phyloP scores from a whole-genome alignment of 2,797 vertebrate species.

The Petrocephalus schoutedeni region DNA sequence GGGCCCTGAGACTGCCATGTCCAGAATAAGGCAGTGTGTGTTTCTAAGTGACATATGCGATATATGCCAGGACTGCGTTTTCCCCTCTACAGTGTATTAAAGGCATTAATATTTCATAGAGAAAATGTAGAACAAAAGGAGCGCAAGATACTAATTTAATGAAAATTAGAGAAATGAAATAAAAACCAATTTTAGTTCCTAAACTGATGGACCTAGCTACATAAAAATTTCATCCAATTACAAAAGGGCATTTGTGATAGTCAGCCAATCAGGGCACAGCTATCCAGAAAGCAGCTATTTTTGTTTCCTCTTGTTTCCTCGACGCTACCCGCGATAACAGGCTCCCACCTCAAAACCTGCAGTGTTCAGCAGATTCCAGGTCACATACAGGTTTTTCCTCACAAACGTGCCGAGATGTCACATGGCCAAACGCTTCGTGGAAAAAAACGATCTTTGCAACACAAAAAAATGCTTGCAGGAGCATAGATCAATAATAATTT shows the following conservation, averaged over 20 bases:
- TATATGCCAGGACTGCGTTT: background rate
- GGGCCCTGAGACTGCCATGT: background rate
- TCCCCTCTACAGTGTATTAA: background rate
- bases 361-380: background rate
- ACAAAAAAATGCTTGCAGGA: background rate
- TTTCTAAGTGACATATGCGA: conserved; percentile 9
- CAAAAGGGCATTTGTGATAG: background rate
- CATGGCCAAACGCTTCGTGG: background rate
- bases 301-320: background rate
- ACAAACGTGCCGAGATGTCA: background rate
- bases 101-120: background rate
- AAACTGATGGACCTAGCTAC: background rate
- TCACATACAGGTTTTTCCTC: background rate
- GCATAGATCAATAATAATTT: background rate
- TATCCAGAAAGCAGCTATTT: background rate
- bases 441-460: background rate
- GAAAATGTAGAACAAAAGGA: background rate
- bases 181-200: background rate
- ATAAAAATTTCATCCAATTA: background rate
- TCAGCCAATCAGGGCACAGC: conserved; percentile 6
- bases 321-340: background rate
- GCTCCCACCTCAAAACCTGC: background rate
- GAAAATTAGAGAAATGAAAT: background rate
- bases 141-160: background rate
- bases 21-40: background rate